These are phyloP conservation scores for Cynaeus angustus DNA, from an alignment of 2,888 invertebrate genomes.

Conservation along the genomic window DNA sequence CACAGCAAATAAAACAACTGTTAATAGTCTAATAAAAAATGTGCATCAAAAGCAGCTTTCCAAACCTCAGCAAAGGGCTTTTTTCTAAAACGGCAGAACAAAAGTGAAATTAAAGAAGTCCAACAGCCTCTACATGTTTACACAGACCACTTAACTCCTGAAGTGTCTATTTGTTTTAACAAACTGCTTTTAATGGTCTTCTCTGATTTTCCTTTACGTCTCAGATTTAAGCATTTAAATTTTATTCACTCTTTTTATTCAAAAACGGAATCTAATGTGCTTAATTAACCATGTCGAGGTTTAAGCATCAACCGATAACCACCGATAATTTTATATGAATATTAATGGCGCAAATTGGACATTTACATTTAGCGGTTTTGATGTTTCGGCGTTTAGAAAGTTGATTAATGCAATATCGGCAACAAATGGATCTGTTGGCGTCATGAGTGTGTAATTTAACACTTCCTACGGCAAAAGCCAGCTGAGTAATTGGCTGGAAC, in stretches of 20 bases:
- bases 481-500: conserved; percentile 49
- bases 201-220: conserved; percentile 21
- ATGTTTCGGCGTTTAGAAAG: conserved; percentile 56
- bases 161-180: conserved; percentile 42
- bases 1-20: background rate
- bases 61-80: background rate
- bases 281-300: conserved; percentile 24
- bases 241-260: conserved; percentile 23
- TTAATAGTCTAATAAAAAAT: background rate
- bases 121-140: conserved; percentile 23
- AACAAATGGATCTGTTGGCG: conserved; percentile 55
- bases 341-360: conserved; percentile 56
- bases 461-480: conserved; percentile 58
- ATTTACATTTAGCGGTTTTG: conserved; percentile 50
- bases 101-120: conserved; percentile 29
- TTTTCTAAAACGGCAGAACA: conserved; percentile 16
- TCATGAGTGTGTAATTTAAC: conserved; percentile 57
- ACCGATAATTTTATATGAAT: conserved; percentile 47
- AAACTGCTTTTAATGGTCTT: conserved; percentile 31
- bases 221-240: conserved; percentile 20
- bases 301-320: conserved; percentile 32
- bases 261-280: conserved; percentile 12
- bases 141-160: conserved; percentile 40
- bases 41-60: background rate
- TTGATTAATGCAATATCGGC: conserved; percentile 54